Conservation (phyloP, 2,888 invertebrate genomes). For the Cheilosia urbana region DNA sequence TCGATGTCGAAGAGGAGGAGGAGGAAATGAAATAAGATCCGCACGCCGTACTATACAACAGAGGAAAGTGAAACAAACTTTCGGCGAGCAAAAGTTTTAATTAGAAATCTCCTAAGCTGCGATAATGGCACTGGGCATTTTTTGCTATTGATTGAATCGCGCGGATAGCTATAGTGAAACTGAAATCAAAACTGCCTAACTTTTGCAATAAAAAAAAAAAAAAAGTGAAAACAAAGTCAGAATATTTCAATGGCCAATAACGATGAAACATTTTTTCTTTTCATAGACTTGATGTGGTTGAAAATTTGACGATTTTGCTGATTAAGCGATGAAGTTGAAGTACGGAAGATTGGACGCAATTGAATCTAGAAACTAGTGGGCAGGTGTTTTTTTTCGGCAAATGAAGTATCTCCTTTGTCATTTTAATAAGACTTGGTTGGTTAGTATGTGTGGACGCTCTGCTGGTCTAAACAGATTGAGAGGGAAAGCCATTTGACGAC, state of each 20-base stretch:
- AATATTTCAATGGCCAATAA: conserved; percentile 11
- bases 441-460: no score
- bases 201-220: conserved; percentile 30
- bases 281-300: neutral
- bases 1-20: neutral
- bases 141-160: conserved; percentile 35
- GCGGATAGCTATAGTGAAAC: neutral
- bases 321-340: neutral
- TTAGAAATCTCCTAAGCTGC: conserved; percentile 46
- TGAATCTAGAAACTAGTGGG: no score
- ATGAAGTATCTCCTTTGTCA: no score
- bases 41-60: neutral
- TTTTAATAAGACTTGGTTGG: no score
- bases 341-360: neutral
- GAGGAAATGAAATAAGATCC: conserved; percentile 31
- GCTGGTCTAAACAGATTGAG: no score
- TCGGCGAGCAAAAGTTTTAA: conserved; percentile 63
- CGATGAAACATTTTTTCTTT: conserved; percentile 1
- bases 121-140: conserved; percentile 17
- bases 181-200: conserved; percentile 34
- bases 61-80: conserved; percentile 42
- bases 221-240: neutral
- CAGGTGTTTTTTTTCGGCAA: no score
- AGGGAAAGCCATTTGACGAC: no score
- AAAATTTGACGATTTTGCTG: conserved; percentile 2